Base-by-base conservation (phyloP, 53 echinoderm and acorn worm genomes). In the Arbacia lixula region DNA sequence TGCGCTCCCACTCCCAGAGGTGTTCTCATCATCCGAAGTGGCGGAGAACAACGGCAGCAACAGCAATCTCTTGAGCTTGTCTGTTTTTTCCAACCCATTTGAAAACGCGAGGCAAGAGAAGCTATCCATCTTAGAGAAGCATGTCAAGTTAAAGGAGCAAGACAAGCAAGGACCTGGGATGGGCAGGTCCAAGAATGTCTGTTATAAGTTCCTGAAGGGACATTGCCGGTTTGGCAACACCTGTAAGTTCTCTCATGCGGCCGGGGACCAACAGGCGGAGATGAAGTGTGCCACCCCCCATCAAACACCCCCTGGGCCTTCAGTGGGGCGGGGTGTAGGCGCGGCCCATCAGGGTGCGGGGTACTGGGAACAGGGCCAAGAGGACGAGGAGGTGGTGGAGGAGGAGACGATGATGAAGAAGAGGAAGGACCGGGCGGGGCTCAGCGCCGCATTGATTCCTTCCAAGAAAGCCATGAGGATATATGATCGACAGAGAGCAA, bases 1-100 rank as follows among this genome's bases (percentile, higher is more conserved):
- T 39, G 33, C 75, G 17, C 60, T 78, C 22, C 79, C 79, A 21
- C 60, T 78, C 16, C 79, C 79, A 37, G 37, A 60, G 24, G 38
- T 22, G 25, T 78, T 78, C 19, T 1, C 37, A 60, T 41, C 36
- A 78, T 39, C 79, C n/a, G 60, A 78, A 4, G 14, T 38, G 4
- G 2, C 26, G 10, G 52, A 6, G 21, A 41, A 38, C 37, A 64
- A 8, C 37, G 25, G 32, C 17, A 65, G 33, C 34, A 53, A 17
- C 3, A 78, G 35, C 14, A 78, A 78, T 40, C 60, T 78, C 22
- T 39, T 60, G 2, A 28, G 79, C 28, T 39, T 78, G 19, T 94
- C 94, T 6, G 88, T 94, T 32, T 94, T 86, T 78, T 76, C 89
- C 4, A 94, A 94, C 55, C 94, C 94, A 0, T 94, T 89, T 79